Evolutionary conservation across 64 coral and sea anemone genomes (phyloP), one percentile per base, ranked within the genome.

Genomic region (Pocillopora damicornis): DNA sequence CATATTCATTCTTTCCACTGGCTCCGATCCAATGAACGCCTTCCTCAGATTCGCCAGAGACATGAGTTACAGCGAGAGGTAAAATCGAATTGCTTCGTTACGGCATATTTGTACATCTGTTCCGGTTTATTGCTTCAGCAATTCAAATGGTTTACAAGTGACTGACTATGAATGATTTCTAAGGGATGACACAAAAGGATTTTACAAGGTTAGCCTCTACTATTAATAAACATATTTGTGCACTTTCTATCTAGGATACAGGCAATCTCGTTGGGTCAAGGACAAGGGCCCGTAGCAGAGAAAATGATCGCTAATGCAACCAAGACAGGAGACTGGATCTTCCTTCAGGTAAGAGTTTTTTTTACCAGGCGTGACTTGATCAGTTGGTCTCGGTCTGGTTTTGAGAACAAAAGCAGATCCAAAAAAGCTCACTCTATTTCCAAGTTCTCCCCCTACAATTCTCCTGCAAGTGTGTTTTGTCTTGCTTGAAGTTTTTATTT

Each of bases 1-100:
- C 25, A 94, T 98, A 13, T 98, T 98, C 58, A 94, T 98, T 35
- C 81, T 98, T 2, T 98, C 95, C 15, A 98, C 95, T 73, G 95
- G 95, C 8, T 98, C 95, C 11, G 95, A 98, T 82, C 95, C 95
- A 12, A 98, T 98, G 95, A 98, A 98, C 68, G 95, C 95, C n/a
- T 98, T 98, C 87, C 87, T 98, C 11, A 91, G 95, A 20, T 98
- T 98, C 68, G 95, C 95, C 23, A 86, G 78, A 37, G 95, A 98
- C 62, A 94, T 94, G 89, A 94, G 79, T 26, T 98, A 98, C 77
- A 94, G 89, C 10, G 95, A 98, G 37, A 98, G 95, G 95, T 98
- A 59, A 65, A 71, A 20, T 25, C 25, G 64, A 11, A 7, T 25
- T 20, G 4, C 25, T 71, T 51, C 7, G 42, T 51, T 30, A 30